Base-by-base conservation (phyloP, 2,797 vertebrate genomes). In the Microchirus variegatus region DNA sequence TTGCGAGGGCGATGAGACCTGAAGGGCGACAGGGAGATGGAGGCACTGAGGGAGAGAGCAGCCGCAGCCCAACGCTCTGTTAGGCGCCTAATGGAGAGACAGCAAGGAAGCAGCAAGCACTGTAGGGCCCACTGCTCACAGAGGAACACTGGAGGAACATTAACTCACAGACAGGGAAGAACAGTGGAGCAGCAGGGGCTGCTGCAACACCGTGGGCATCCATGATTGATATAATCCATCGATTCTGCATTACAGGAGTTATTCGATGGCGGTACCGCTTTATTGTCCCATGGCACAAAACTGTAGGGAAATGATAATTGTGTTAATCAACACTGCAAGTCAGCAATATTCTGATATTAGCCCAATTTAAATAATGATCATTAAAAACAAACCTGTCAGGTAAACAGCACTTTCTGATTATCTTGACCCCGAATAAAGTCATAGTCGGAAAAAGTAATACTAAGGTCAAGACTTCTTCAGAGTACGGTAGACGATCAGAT, bases 71-170 rank as follows among this genome's bases (percentile, higher is more conserved):
- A 89, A 85, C 73, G 90, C 92, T 91, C 91, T 90, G 90, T 89
- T 92, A 91, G 89, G 89, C 75, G 59, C 87, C 89, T 92, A 92
- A 93, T 93, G 90, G 85, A 87, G 90, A 89, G 88, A 84, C 75
- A 57, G 86, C 81, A 54, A 83, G 82, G 82, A 91, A 81, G 82
- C 81, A 75, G 86, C 76, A 40, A 88, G 80, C 76, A 70, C 84
- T 83, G 66, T 67, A 77, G 84, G 84, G 89, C 89, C 82, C 77
- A 61, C 46, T 78, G 84, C 87, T 81, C 77, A 75, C 85, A 79
- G 82, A 87, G 74, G 73, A 83, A 71, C 66, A 60, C 41, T 26
- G 47, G 73, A 72, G 72, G 59, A 83, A 81, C 74, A 74, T 78
- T 80, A 86, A 75, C 71, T 74, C 75, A 66, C 54, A 82, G 71